Conservation (phyloP, 2,797 vertebrate genomes). For the Sebastes minor region DNA sequence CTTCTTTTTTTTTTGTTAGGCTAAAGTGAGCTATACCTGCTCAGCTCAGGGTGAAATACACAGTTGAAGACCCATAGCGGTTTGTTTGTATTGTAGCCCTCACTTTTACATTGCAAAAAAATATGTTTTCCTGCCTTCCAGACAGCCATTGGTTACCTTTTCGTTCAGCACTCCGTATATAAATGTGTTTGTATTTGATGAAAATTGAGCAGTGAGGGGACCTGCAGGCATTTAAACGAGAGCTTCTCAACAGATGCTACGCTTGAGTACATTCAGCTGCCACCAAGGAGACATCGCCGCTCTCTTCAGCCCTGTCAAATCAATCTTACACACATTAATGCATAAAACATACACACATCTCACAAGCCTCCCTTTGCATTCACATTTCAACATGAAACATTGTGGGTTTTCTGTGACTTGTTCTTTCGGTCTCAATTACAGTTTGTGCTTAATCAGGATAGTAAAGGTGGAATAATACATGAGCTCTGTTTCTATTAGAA, state of each 20-base stretch:
- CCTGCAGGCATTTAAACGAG: slow-evolving; percentile 8
- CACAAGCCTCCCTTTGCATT: neutral
- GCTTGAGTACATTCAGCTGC: neutral
- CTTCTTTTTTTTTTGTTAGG: neutral
- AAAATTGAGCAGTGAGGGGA: slow-evolving; percentile 4
- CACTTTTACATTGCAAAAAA: neutral
- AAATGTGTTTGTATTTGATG: slow-evolving; percentile 1
- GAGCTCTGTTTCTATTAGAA: neutral
- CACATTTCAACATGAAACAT: neutral
- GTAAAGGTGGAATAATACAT: neutral
- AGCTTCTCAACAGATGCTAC: neutral
- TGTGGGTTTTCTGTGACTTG: neutral
- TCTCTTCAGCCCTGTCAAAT: neutral
- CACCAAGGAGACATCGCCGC: neutral
- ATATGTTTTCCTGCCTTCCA: neutral
- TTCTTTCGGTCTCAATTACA: neutral
- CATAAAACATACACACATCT: neutral
- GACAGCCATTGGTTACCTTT: neutral
- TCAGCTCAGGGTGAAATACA: neutral
- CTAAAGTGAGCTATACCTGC: neutral
- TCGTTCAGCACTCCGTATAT: neutral
- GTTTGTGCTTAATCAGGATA: neutral
- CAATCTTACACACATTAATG: neutral
- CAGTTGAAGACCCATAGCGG: neutral
- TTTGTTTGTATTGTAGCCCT: neutral